Base-by-base conservation (phyloP, 2,888 invertebrate species). In the Dynastes maya region DNA sequence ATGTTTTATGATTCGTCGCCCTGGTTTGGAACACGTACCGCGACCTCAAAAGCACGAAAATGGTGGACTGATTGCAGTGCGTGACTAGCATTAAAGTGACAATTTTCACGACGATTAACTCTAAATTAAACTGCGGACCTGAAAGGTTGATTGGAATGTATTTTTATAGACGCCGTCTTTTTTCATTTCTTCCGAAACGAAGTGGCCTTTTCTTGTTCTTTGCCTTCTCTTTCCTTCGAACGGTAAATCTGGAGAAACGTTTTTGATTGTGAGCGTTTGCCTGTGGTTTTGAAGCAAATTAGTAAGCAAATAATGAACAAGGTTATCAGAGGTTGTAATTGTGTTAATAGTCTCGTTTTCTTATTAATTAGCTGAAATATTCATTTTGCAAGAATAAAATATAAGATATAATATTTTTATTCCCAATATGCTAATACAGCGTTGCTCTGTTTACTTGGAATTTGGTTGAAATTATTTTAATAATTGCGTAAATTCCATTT, bases 81-180 rank as follows among this genome's bases (percentile, higher is more conserved):
- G 72, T 72, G 72, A 72, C 72, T 37, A 58, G 61, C 72, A 72
- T 72, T 58, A 58, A 37, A 61, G 58, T 16, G 55, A 71, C 55
- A 37, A 71, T 53, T 55, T 71, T 71, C 67, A 67, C 67, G 67
- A 67, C 67, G 67, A 67, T 67, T 67, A 67, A 67, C 67, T 67
- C 67, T 67, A 67, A 67, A 67, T 67, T 67, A 67, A 67, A 67
- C 49, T 49, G 67, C 49, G 49, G 67, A 67, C 49, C 45, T 49
- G 45, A 67, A 67, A 67, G 45, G 22, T 27, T 67, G 67, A 63
- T 74, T 74, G 61, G 63, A 74, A 74, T 45, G 61, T 63, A 61
- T 63, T 45, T 74, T 74, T 74, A 74, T 74, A 16, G 61, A 53
- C 45, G 45, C 27, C 27, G 37, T 72, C 49, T 72, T 67, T 67